Evolutionary conservation across 2,113 vertebrate genomes (phyloP).

Genomic region (Hystrix brachyura): DNA sequence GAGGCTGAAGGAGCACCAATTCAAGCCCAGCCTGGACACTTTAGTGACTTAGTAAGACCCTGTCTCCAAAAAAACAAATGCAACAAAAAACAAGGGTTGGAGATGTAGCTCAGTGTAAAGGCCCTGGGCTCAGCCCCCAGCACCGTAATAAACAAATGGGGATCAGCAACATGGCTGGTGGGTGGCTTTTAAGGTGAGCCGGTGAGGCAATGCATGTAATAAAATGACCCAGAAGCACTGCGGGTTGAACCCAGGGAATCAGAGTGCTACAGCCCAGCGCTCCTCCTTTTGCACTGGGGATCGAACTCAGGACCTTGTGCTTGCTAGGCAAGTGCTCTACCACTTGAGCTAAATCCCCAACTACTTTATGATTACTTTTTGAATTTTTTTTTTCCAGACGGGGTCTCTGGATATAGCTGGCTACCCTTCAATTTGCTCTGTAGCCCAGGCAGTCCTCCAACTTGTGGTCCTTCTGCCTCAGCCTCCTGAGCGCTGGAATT

Average conservation of each 20-base stretch:
- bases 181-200: background rate
- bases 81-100: background rate
- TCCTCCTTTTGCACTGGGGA: background rate
- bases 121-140: background rate
- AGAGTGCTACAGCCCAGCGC: background rate
- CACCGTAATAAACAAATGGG: background rate
- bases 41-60: background rate
- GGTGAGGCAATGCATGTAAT: background rate
- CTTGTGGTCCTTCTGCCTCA: background rate
- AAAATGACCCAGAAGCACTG: background rate
- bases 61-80: background rate
- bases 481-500: background rate
- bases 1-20: background rate
- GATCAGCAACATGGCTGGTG: background rate
- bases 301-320: background rate
- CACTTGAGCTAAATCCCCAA: background rate
- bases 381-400: background rate
- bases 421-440: background rate
- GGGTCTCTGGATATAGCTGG: no score
- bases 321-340: no score
- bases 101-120: background rate
- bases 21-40: background rate
- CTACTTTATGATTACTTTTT: background rate
- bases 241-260: background rate
- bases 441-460: background rate